Evolutionary conservation across 2,888 invertebrate species (phyloP).

Genomic region (Lasius platythorax): DNA sequence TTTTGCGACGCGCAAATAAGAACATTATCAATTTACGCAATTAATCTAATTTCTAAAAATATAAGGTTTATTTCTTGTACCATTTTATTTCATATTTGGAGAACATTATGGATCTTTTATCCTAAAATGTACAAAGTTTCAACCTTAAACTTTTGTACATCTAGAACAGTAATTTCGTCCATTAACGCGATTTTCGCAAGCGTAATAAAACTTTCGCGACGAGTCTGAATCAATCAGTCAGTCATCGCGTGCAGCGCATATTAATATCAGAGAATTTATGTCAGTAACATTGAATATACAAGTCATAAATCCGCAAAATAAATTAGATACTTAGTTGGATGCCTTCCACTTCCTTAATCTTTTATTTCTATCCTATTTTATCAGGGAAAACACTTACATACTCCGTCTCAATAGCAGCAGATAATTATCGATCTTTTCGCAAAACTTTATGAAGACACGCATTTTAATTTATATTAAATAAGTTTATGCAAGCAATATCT

Average conservation of each 20-base stretch:
- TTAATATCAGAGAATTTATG: conserved; percentile 34
- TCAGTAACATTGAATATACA: background rate
- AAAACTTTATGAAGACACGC: background rate
- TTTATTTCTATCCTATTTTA: background rate
- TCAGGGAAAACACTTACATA: background rate
- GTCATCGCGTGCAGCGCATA: conserved; percentile 11
- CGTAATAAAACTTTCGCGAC: background rate
- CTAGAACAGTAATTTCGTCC: background rate
- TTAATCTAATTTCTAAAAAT: background rate
- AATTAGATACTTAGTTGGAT: background rate
- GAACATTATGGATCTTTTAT: background rate
- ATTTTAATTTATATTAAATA: conserved; percentile 4
- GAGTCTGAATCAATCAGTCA: background rate
- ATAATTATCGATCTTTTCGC: background rate
- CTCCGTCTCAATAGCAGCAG: background rate
- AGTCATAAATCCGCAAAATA: conserved; percentile 23
- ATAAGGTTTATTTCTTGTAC: background rate
- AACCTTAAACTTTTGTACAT: background rate
- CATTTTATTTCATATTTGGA: background rate
- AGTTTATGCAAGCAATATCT: background rate
- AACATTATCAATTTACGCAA: background rate
- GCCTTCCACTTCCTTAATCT: background rate
- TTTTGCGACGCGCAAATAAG: background rate
- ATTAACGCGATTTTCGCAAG: background rate
- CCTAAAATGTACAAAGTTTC: background rate